Base-by-base conservation (phyloP, 2,888 invertebrate species). In the Hecatera dysodea region DNA sequence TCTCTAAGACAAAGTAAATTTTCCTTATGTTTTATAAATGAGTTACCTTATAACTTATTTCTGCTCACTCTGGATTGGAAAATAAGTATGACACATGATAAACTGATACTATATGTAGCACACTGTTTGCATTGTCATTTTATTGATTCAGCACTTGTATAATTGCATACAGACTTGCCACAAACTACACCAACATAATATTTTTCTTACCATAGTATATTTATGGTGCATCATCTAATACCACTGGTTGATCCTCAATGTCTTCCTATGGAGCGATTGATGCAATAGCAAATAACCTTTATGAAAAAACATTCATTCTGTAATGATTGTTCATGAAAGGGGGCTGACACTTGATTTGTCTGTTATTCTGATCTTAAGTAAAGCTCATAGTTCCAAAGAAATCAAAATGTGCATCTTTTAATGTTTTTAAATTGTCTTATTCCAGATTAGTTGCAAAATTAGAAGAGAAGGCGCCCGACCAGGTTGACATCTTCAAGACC, bases 401-500 rank as follows among this genome's bases (percentile, higher is more conserved):
- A 27, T 0, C 1, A 5, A 48, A 39, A 29, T 24, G 1, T 42
- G 11, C 15, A 17, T 17, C 1, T 24, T 67, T 24, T 0, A 15
- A n/a, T 15, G 4, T 46, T 33, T 64, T 62, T 80, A 63, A 60
- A 39, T 15, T 33, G 19, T 79, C 12, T n/a, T 36, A 98, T 92
- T 96, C 90, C 94, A 97, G 97, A 96, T 96, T 98, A 92, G 97
- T 98, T 87, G 97, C 97, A 78, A 97, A 97, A 96, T 96, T 99
- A 87, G 97, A 98, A 96, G 97, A 98, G 91, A 97, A 96, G 70
- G 91, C 97, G 11, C 98, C 98, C 6, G 98, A 98, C 88, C 98
- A 99, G 96, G 98, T 99, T 78, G 98, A 98, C 11, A 94, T 98
- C 39, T 99, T 99, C 95, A 99, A 99, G 94, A 97, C 97, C 66